phyloP scores from a whole-genome alignment of 1,140 invertebrate genomes.

The Calliopsis andreniformis region DNA sequence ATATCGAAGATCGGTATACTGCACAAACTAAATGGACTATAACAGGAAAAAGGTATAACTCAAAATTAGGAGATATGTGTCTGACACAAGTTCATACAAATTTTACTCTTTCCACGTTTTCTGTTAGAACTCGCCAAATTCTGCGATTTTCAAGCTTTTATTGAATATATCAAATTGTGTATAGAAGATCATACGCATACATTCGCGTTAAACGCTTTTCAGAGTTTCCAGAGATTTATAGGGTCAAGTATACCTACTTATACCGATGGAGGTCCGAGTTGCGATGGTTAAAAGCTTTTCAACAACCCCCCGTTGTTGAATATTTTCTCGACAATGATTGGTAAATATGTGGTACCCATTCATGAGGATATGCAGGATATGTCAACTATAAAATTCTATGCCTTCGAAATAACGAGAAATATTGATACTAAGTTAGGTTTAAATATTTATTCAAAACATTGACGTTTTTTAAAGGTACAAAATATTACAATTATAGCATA shows the following conservation, averaged over 20 bases:
- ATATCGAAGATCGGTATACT: too few relatives aligned
- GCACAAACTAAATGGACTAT: neutral
- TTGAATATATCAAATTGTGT: neutral
- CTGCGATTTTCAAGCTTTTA: neutral
- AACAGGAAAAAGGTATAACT: neutral
- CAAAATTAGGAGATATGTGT: neutral
- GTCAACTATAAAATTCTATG: conserved; percentile 25
- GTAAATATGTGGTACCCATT: conserved; percentile 48
- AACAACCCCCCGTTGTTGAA: conserved; percentile 30
- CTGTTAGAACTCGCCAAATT: neutral
- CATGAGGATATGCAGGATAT: neutral
- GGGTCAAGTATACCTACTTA: conserved; percentile 9
- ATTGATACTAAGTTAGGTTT: too few relatives aligned
- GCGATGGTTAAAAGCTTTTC: conserved; percentile 61
- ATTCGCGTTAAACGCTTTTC: conserved; percentile 36
- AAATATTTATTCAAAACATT: too few relatives aligned
- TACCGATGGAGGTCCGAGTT: conserved; percentile 21
- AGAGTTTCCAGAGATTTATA: neutral
- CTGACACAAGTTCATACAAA: neutral
- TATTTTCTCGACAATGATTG: conserved; percentile 54
- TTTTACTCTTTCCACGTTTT: neutral
- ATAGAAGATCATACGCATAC: conserved; percentile 11
- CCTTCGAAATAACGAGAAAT: conserved; percentile 1
- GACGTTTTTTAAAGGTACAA: too few relatives aligned
- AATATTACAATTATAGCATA: too few relatives aligned